These are phyloP conservation scores for Drosophila merina DNA, from an alignment of 2,888 invertebrate genomes.

Conservation along the genomic window DNA sequence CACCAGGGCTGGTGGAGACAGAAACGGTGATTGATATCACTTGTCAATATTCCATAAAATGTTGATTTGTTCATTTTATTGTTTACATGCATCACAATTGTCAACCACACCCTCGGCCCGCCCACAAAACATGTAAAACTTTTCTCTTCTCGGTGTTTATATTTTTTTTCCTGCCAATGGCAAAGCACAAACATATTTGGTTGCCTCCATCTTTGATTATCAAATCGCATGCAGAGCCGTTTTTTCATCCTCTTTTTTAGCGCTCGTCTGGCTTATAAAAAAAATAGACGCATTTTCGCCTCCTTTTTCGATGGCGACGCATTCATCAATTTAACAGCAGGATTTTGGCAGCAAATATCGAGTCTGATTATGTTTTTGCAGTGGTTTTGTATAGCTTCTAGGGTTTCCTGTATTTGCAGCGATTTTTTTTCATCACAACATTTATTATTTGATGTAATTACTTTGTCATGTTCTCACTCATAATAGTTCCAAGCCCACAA, in stretches of 20 bases:
- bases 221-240: conserved; percentile 47
- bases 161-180: conserved; percentile 39
- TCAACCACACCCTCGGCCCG: conserved; percentile 12
- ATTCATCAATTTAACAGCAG: conserved; percentile 75
- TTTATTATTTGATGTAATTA: no score
- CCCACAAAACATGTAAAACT: conserved; percentile 24
- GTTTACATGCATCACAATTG: conserved; percentile 70
- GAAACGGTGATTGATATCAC: conserved; percentile 69
- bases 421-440: not conserved
- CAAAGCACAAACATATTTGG: conserved; percentile 19
- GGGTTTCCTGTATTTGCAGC: not conserved
- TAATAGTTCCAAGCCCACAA: conserved; percentile 22
- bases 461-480: no score
- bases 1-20: conserved; percentile 6
- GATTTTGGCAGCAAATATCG: conserved; percentile 48
- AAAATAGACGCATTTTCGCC: conserved; percentile 34
- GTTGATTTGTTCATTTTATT: conserved; percentile 77
- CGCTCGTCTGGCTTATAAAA: conserved; percentile 48
- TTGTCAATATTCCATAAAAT: conserved; percentile 77
- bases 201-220: conserved; percentile 59
- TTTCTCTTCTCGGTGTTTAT: conserved; percentile 20
- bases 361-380: conserved; percentile 31
- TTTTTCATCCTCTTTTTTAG: conserved; percentile 15
- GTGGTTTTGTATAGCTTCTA: conserved; percentile 6
- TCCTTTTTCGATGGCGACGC: conserved; percentile 38